Conservation (phyloP, 2,797 vertebrate genomes). For the Alauda arvensis region DNA sequence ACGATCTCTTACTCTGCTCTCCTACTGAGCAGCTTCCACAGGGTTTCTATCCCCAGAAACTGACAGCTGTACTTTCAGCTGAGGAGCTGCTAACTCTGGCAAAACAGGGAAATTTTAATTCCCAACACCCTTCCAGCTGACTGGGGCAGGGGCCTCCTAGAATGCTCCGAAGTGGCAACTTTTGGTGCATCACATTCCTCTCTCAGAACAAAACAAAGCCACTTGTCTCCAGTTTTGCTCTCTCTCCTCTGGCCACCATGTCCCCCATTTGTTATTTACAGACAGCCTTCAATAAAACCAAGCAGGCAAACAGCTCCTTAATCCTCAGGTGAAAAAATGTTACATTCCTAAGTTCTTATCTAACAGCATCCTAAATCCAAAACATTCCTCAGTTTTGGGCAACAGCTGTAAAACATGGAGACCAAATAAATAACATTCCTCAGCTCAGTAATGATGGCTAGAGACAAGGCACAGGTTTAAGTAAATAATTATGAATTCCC, state of each 20-base stretch:
- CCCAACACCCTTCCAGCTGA: not conserved
- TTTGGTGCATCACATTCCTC: not conserved
- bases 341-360: not conserved
- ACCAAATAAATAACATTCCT: not conserved
- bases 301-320: not conserved
- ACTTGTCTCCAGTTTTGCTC: not conserved
- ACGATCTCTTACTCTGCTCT: not conserved
- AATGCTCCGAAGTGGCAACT: not conserved
- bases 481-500: not conserved
- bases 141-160: not conserved
- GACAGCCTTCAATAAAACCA: not conserved
- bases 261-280: not conserved
- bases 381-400: not conserved
- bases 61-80: accelerated
- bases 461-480: not conserved
- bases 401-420: not conserved
- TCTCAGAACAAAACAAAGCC: not conserved
- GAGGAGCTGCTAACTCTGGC: not conserved
- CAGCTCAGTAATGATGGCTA: not conserved
- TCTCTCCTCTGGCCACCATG: not conserved
- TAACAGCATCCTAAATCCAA: not conserved
- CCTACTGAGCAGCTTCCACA: not conserved
- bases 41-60: not conserved
- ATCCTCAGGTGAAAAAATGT: not conserved
- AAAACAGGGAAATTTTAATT: not conserved